These are phyloP conservation scores for Condylura cristata DNA, from an alignment of 2,113 vertebrate species.

Conservation along the genomic window DNA sequence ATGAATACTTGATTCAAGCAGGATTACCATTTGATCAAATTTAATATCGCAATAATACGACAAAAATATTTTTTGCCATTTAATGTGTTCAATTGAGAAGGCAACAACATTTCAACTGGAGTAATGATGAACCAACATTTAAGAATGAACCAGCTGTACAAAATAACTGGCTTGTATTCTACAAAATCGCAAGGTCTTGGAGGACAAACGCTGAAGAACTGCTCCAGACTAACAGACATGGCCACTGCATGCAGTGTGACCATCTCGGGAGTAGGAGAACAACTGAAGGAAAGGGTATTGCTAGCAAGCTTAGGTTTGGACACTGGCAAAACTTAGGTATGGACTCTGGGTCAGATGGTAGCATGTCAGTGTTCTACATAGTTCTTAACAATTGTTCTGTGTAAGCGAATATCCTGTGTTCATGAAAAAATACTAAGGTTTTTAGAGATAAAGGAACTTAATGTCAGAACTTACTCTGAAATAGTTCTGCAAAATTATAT, in stretches of 20 bases:
- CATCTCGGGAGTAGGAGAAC: not conserved
- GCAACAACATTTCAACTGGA: not conserved
- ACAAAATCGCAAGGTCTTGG: not conserved
- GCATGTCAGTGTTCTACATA: not conserved
- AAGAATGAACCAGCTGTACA: conserved; percentile 15
- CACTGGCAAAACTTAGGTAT: conserved; percentile 2
- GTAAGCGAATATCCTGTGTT: conserved; percentile 33
- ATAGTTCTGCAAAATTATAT: not conserved
- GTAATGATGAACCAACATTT: not conserved
- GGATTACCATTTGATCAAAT: not conserved
- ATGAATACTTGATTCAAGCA: not conserved
- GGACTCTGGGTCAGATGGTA: not conserved
- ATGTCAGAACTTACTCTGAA: not conserved
- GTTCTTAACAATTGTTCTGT: conserved; percentile 39
- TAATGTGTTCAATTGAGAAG: not conserved
- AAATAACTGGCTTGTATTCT: conserved; percentile 10
- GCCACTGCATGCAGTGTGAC: not conserved
- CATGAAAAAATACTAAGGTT: not conserved
- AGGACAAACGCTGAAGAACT: not conserved
- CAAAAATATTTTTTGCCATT: not conserved
- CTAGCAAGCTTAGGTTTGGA: not conserved
- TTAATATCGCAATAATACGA: not conserved
- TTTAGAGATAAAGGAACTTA: not conserved
- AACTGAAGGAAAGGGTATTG: not conserved
- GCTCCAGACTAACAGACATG: not conserved